phyloP scores from a whole-genome alignment of 2,113 vertebrate genomes.

The Anthoscopus minutus region DNA sequence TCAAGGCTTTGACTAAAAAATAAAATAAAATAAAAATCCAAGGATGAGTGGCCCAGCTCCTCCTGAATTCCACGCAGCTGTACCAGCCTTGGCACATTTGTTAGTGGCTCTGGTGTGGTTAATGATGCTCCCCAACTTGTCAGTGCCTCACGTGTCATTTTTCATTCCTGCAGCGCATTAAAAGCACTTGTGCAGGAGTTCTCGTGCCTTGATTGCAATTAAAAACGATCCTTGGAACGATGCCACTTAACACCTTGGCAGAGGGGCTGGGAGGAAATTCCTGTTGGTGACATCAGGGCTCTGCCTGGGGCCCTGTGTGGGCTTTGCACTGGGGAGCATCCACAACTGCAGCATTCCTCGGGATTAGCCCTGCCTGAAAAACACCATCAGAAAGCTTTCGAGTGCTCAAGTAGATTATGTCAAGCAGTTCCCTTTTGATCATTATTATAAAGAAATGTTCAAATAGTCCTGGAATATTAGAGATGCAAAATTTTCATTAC shows the following conservation, averaged over 20 bases:
- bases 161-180: background rate
- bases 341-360: background rate
- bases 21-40: background rate
- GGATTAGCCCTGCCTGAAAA: background rate
- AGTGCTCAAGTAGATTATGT: slow-evolving; percentile 18
- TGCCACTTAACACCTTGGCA: background rate
- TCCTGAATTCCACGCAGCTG: background rate
- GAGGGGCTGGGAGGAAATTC: background rate
- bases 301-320: background rate
- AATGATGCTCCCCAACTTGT: slow-evolving; percentile 16
- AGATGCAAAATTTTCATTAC: slow-evolving; percentile 17
- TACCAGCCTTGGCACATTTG: background rate
- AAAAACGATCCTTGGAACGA: background rate
- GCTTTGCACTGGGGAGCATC: background rate
- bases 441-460: background rate
- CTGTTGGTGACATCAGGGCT: background rate
- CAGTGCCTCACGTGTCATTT: background rate
- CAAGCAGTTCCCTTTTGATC: slow-evolving; percentile 35
- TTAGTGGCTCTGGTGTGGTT: background rate
- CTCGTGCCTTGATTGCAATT: slow-evolving; percentile 38
- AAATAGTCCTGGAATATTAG: slow-evolving; percentile 17
- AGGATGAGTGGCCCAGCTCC: background rate
- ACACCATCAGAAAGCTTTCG: background rate
- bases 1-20: background rate
- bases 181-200: slow-evolving; percentile 26